Percentiles rank a stretch among this genome's conserved stretches.
Conservation (phyloP, 2,797 vertebrate species). For the Tachyglossus aculeatus region DNA sequence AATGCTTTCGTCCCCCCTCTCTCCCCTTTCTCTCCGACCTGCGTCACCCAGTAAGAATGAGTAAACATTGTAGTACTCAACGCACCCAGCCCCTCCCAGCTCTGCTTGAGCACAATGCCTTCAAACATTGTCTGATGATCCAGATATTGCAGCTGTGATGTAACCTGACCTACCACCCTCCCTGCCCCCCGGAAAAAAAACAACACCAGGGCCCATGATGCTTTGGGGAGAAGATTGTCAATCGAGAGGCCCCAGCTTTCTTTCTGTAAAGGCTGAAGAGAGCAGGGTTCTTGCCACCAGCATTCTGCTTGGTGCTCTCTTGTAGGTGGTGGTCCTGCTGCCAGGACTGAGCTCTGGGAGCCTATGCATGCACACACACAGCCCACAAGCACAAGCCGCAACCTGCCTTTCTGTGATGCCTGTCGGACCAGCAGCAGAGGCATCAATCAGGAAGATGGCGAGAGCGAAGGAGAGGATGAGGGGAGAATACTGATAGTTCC, state of each 20-base stretch:
- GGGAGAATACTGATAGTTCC: not conserved
- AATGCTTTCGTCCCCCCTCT: too few relatives aligned
- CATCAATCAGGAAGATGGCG: not conserved
- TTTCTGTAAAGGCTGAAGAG: not conserved
- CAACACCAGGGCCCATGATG: not conserved
- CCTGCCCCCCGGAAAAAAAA: too few relatives aligned
- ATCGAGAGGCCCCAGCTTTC: not conserved
- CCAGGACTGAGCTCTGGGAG: not conserved
- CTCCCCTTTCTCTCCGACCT: too few relatives aligned
- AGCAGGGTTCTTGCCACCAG: not conserved
- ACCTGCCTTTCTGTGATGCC: not conserved
- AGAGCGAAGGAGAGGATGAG: fast-evolving
- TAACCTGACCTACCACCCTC: not conserved
- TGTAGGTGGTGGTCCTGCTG: not conserved
- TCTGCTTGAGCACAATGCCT: too few relatives aligned
- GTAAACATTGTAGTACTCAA: not conserved
- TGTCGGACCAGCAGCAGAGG: not conserved
- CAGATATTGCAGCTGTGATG: not conserved
- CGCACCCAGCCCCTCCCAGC: too few relatives aligned
- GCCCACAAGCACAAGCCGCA: fast-evolving
- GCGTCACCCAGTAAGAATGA: too few relatives aligned
- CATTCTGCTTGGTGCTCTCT: not conserved
- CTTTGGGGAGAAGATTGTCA: not conserved
- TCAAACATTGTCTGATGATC: not conserved
- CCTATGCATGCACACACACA: fast-evolving